A percentile compares a stretch with the other conserved stretches of the same genome.
phyloP scores from a whole-genome alignment of 1,140 invertebrate species.

The Frieseomelitta varia region DNA sequence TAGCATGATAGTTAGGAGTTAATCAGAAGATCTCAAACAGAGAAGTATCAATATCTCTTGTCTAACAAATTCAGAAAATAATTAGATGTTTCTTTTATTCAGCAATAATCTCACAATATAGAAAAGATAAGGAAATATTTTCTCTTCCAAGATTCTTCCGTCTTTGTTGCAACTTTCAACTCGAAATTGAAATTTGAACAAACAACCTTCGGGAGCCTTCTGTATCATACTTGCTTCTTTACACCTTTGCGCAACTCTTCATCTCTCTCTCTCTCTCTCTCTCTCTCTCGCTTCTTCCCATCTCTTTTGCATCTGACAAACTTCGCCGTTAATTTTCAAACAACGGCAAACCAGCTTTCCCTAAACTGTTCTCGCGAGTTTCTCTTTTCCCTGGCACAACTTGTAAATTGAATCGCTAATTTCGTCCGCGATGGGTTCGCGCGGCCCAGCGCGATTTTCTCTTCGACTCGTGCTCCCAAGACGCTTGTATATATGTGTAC shows the following conservation, averaged over 20 bases:
- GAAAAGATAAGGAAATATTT: not conserved
- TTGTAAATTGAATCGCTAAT: slow-evolving; percentile 24
- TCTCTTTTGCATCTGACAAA: not conserved
- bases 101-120: no score
- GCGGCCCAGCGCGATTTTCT: not conserved
- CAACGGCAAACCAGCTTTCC: slow-evolving; percentile 3
- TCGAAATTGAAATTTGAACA: not conserved
- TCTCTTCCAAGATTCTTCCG: not conserved
- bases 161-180: not conserved
- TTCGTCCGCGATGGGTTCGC: not conserved
- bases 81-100: no score
- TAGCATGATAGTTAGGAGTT: no score
- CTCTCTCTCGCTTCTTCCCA: not conserved
- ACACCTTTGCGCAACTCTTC: not conserved
- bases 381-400: slow-evolving; percentile 1
- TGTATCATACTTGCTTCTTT: not conserved
- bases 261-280: not conserved
- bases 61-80: no score
- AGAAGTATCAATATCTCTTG: no score
- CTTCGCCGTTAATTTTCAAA: slow-evolving; percentile 11
- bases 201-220: not conserved
- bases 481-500: no score
- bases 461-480: not conserved
- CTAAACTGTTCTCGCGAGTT: slow-evolving; percentile 28
- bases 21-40: no score